These are phyloP conservation scores for Pardalotus punctatus DNA, from an alignment of 2,113 vertebrate genomes.

Conservation along the genomic window DNA sequence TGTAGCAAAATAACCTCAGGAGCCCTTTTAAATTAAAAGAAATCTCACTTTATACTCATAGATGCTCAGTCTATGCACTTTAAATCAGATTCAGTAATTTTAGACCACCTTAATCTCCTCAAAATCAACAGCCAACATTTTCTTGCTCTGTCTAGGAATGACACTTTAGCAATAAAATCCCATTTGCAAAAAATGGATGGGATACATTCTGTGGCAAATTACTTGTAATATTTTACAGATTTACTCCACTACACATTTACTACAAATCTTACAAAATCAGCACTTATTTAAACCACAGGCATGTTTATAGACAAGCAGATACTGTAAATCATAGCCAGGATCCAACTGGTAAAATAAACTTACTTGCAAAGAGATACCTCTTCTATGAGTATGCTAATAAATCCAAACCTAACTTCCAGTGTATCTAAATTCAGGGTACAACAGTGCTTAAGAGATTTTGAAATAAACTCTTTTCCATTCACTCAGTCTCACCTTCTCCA, in stretches of 20 bases:
- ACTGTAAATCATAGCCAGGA: slow-evolving; percentile 23
- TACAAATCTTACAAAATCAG: slow-evolving; percentile 56
- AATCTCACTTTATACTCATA: slow-evolving; percentile 32
- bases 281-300: slow-evolving; percentile 40
- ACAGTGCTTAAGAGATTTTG: neutral
- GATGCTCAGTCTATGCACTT: slow-evolving; percentile 29
- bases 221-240: slow-evolving; percentile 54
- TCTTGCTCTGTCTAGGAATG: slow-evolving; percentile 13
- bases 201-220: slow-evolving; percentile 24
- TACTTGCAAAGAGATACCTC: neutral
- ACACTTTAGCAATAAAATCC: slow-evolving; percentile 18
- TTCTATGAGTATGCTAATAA: slow-evolving; percentile 32
- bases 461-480: neutral
- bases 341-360: slow-evolving; percentile 48
- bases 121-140: slow-evolving; percentile 43
- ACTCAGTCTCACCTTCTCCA: neutral
- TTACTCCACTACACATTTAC: slow-evolving; percentile 34
- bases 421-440: neutral
- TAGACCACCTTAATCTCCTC: slow-evolving; percentile 45
- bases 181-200: slow-evolving; percentile 38
- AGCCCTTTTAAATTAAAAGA: slow-evolving; percentile 59
- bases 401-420: neutral
- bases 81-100: slow-evolving; percentile 61
- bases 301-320: slow-evolving; percentile 40
- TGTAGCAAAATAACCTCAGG: slow-evolving; percentile 75